Evolutionary conservation across 2,888 invertebrate species (phyloP).

Genomic region (Ennomos erosarius): DNA sequence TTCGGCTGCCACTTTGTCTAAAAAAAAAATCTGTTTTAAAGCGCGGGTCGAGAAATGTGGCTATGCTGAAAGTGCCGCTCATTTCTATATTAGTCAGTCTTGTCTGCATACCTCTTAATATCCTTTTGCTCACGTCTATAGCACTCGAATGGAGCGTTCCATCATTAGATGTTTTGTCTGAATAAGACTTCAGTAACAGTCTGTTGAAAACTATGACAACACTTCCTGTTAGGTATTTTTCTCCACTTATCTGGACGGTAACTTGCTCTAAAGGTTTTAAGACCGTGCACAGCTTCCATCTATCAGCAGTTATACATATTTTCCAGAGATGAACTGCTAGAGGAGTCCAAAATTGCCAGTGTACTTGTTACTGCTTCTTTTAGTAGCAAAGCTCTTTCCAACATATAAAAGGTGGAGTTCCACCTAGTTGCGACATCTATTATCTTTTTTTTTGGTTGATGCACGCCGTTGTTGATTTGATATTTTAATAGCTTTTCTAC

Average conservation of each 20-base stretch:
- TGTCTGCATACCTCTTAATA: neutral
- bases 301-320: neutral
- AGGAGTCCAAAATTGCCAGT: neutral
- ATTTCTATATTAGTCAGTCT: conserved; percentile 1
- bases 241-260: neutral
- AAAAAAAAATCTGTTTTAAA: too few species aligned
- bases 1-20: too few species aligned
- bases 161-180: neutral
- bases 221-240: conserved; percentile 1
- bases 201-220: neutral
- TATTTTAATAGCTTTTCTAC: conserved; percentile 1
- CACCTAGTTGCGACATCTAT: conserved; percentile 1
- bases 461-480: neutral
- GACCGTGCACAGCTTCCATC: neutral
- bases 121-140: neutral
- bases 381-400: neutral
- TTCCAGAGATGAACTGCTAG: neutral
- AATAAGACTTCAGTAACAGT: neutral
- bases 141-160: conserved; percentile 1
- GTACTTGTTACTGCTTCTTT: neutral
- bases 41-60: neutral
- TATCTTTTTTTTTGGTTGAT: conserved; percentile 1
- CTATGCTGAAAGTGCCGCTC: neutral
- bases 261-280: neutral
- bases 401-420: conserved; percentile 3